Evolutionary conservation across 2,888 invertebrate species (phyloP), one percentile per base, ranked within the genome.

Genomic region (Iphiclides podalirius): DNA sequence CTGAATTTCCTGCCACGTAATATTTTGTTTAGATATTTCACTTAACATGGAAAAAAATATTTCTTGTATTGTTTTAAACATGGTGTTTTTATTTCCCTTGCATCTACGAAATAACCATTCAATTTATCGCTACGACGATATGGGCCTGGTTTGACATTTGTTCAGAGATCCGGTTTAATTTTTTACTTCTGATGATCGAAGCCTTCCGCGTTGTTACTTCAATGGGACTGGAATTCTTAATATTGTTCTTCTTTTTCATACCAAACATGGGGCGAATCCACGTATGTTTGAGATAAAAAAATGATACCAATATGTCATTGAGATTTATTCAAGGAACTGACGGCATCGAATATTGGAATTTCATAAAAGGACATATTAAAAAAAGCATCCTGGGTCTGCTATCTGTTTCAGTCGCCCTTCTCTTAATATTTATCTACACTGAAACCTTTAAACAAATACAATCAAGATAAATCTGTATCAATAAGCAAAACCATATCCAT

Each of bases 81-180:
- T n/a, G n/a, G n/a, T n/a, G 20, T 6, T 6, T 20, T 31, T 31
- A 11, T 31, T 31, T 31, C 31, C 4, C n/a, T 31, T 31, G 6
- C 43, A 39, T 37, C 52, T 46, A 41, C 46, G 40, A 42, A 33
- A 36, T 15, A 11, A 31, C 9, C 4, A 31, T 28, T 46, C 11
- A 17, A 45, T 39, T 13, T 12, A 38, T 11, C 8, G 37, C 37
- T 20, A 28, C 44, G 23, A 12, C 23, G 39, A 16, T 9, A 12
- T 14, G 13, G 40, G 6, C 14, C 37, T 37, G 13, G 17, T 49
- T 45, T 46, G 56, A 58, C 61, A 64, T 53, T 63, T 47, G 52
- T 58, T 61, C 59, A 53, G 50, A 66, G 59, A 60, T 66, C 66
- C 61, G 65, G 64, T 58, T 63, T 31, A 43, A 58, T 66, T 64